Base-by-base conservation (phyloP, 2,888 invertebrate species). In the Hoplodrina blanda region DNA sequence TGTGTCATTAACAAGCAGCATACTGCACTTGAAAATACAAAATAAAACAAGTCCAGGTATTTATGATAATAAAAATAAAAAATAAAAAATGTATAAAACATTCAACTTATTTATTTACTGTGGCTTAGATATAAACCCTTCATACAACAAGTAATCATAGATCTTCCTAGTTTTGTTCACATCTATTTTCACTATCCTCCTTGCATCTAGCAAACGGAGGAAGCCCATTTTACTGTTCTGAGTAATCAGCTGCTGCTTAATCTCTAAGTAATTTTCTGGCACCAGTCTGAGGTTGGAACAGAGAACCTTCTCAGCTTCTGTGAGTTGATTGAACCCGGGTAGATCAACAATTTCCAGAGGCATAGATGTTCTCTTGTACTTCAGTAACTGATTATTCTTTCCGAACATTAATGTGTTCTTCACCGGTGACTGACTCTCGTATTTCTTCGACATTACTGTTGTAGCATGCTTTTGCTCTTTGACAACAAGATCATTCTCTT, bases 111-210 rank as follows among this genome's bases (percentile, higher is more conserved):
- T 64, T 77, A 73, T 71, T 80, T 78, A 80, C 69, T 80, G 80
- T 19, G 97, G 96, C 90, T 97, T 97, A 90, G 95, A 96, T 78
- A 98, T 97, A 89, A 97, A 97, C 44, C 98, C 98, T 89, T 98
- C 97, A 84, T 97, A 94, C 68, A 97, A 93, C 41, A 98, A 95
- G 91, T 98, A 97, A 94, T 98, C 98, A 94, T 98, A 98, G 86
- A 99, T 97, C 91, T 98, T 98, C 77, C 99, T 97, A 0, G 99
- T 99, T 92, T 98, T 98, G 91, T 99, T 99, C 3, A 99, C 99
- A 95, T 99, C 99, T 83, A 99, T 99, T 93, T 99, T 99, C 52
- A 99, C 97, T 56, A 99, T 96, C 55, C 96, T 96, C 63, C 99
- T 96, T 0, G 99, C 99, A 89, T 98, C 98, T 2, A 98, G 97